These are phyloP conservation scores for Lophotis ruficrista DNA, from an alignment of 2,113 vertebrate species.

Conservation along the genomic window DNA sequence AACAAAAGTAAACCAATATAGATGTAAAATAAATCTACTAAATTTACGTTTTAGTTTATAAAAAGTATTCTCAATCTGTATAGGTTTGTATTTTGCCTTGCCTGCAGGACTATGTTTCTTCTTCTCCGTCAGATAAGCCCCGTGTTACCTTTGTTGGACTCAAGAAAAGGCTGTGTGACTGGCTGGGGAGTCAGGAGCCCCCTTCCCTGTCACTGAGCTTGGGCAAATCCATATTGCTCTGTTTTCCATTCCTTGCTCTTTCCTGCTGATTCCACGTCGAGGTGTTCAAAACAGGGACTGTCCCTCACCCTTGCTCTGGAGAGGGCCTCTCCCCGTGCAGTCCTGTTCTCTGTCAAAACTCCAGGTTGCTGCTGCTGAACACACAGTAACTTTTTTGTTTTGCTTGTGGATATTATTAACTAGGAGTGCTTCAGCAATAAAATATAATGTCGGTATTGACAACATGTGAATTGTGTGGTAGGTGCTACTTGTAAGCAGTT, in stretches of 20 bases:
- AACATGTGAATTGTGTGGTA: neutral
- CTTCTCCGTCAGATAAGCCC: neutral
- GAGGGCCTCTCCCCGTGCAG: neutral
- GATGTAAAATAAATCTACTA: neutral
- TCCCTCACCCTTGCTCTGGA: neutral
- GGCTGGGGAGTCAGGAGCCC: neutral
- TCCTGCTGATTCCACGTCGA: accelerated
- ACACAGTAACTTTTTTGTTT: neutral
- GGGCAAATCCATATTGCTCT: neutral
- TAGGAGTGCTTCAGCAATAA: neutral
- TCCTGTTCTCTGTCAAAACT: neutral
- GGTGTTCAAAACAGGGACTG: neutral
- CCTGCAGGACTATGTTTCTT: neutral
- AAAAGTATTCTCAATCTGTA: neutral
- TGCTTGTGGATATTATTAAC: neutral
- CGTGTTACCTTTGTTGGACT: neutral
- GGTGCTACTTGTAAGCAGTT: neutral
- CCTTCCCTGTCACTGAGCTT: neutral
- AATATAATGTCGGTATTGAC: neutral
- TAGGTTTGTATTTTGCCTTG: neutral
- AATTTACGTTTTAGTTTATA: neutral
- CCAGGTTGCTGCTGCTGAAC: neutral
- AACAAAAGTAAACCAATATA: neutral
- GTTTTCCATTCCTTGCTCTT: neutral
- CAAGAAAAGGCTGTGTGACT: neutral